Conservation (phyloP, 2,113 vertebrate species). For the Camelus bactrianus region DNA sequence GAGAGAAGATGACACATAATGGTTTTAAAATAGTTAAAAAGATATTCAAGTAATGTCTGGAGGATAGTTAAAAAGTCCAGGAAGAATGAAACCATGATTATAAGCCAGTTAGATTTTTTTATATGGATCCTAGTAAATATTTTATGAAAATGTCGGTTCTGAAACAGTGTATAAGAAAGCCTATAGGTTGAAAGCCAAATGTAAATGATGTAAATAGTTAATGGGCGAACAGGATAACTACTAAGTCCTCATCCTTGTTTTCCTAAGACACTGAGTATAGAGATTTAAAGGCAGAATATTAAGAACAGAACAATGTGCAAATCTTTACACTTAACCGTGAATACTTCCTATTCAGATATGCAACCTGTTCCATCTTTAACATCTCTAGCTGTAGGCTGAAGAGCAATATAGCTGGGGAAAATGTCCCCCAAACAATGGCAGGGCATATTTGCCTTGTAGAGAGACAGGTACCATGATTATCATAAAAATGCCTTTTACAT, state of each 20-base stretch:
- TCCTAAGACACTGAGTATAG: not conserved
- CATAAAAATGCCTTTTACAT: not conserved
- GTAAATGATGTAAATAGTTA: not conserved
- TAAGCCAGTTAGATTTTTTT: not conserved
- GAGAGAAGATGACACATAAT: slow-evolving; percentile 63
- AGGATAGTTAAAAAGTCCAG: not conserved
- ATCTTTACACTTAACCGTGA: not conserved
- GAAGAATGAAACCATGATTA: not conserved
- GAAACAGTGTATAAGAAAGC: not conserved
- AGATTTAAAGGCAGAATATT: not conserved
- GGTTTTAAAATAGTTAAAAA: slow-evolving; percentile 44
- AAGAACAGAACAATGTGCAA: not conserved
- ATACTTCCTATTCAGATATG: not conserved
- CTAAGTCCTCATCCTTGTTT: not conserved
- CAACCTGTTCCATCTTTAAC: not conserved
- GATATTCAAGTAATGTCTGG: not conserved
- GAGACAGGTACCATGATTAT: not conserved
- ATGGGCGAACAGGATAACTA: not conserved
- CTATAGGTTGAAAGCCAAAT: not conserved
- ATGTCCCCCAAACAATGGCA: not conserved
- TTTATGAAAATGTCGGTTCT: not conserved
- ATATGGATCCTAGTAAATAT: not conserved
- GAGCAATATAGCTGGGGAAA: not conserved
- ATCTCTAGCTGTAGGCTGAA: not conserved
- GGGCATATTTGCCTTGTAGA: not conserved